A percentile compares a stretch with the other conserved stretches of the same genome.
Conservation (phyloP, 2,113 vertebrate genomes). For the Seriola aureovittata region DNA sequence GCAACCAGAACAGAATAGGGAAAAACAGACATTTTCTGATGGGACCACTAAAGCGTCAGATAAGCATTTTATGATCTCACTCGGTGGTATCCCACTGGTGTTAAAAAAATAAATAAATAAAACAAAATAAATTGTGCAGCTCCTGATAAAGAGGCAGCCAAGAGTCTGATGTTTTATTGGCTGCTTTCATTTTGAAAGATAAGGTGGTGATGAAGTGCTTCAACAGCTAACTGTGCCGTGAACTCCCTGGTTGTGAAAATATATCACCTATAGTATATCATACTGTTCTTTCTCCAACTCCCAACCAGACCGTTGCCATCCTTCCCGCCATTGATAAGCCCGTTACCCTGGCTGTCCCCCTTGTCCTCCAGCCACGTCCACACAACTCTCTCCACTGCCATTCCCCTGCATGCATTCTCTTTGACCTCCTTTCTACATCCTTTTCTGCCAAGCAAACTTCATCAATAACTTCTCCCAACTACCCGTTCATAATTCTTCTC, state of each 20-base stretch:
- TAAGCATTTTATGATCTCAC: not conserved
- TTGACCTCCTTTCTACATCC: conserved; percentile 12
- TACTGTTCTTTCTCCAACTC: not conserved
- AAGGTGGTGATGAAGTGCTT: conserved; percentile 27
- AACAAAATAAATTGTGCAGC: not conserved
- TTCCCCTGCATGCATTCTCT: not conserved
- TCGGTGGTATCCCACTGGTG: not conserved
- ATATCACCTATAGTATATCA: not conserved
- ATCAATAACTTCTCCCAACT: conserved; percentile 4
- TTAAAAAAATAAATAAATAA: conserved; percentile 2
- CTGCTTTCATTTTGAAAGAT: conserved; percentile 25
- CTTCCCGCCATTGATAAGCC: not conserved
- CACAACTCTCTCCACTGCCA: not conserved
- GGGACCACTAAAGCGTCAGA: not conserved
- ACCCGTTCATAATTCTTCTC: conserved; percentile 4
- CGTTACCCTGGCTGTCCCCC: not conserved
- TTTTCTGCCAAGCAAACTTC: conserved; percentile 21
- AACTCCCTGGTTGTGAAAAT: conserved; percentile 30
- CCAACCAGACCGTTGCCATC: not conserved
- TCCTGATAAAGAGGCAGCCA: conserved; percentile 32
- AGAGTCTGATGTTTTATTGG: not conserved
- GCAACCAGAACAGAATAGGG: not conserved
- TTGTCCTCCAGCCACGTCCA: not conserved
- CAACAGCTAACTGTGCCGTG: not conserved
- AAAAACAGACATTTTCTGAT: not conserved